Percentiles rank a stretch among this genome's conserved stretches.
phyloP scores from a whole-genome alignment of 2,888 invertebrate genomes.

The Perizoma flavofasciatum region DNA sequence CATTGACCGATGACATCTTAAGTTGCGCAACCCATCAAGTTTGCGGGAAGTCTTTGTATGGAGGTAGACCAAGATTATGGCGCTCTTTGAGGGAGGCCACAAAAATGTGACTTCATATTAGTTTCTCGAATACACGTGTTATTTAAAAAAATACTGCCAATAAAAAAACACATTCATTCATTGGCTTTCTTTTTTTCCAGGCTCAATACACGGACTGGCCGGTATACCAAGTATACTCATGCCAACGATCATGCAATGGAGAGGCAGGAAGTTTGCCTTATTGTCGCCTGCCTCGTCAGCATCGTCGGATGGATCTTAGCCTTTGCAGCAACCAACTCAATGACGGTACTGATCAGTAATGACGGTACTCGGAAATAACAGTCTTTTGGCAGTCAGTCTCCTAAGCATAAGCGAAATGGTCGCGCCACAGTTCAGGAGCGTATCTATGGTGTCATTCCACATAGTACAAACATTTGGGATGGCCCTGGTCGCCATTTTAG shows the following conservation, averaged over 20 bases:
- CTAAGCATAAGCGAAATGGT: constrained; percentile 42
- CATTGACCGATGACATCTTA: too few relatives aligned
- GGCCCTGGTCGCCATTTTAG: constrained; percentile 29
- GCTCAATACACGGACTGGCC: constrained; percentile 41
- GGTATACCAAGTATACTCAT: constrained; percentile 42
- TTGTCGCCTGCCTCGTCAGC: constrained; percentile 37
- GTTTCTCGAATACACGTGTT: too few relatives aligned
- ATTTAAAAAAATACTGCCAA: too few relatives aligned
- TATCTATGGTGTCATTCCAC: constrained; percentile 31
- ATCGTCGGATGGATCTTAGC: constrained; percentile 38
- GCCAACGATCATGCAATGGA: constrained; percentile 42
- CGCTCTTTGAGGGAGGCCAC: too few relatives aligned
- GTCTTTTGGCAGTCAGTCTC: constrained; percentile 34
- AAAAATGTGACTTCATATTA: too few relatives aligned
- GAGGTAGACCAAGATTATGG: too few relatives aligned
- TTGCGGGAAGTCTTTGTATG: too few relatives aligned
- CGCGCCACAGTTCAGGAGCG: constrained; percentile 35
- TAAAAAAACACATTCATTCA: too few relatives aligned
- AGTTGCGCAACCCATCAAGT: too few relatives aligned
- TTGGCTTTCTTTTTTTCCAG: constrained; percentile 35
- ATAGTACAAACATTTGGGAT: constrained; percentile 36
- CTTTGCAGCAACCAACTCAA: constrained; percentile 21
- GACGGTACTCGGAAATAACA: constrained; percentile 40
- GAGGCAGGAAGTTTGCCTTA: constrained; percentile 41
- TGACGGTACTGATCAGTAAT: constrained; percentile 36